A percentile compares a stretch with the other conserved stretches of the same genome.
Conservation (phyloP, 1,140 invertebrate species). For the Drosophila orosa region DNA sequence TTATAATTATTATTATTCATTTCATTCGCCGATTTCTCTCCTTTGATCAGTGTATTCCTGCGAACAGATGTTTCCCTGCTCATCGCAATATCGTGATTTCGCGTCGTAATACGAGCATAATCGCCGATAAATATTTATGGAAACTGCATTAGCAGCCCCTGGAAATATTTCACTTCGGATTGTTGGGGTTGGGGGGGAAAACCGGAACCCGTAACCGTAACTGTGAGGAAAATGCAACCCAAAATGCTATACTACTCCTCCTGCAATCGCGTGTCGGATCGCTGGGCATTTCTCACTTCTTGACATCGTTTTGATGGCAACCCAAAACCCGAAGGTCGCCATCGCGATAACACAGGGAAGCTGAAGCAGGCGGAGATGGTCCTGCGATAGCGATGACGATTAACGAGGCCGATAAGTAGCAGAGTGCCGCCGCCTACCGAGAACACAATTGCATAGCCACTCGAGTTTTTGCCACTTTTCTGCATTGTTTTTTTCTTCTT, state of each 20-base stretch:
- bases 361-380: constrained; percentile 17
- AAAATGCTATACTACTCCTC: constrained; percentile 8
- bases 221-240: constrained; percentile 5
- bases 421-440: constrained; percentile 5
- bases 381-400: constrained; percentile 61
- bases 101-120: constrained; percentile 34
- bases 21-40: no score
- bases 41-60: not conserved
- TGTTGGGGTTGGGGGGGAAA: not conserved
- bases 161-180: not conserved
- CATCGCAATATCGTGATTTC: constrained; percentile 26
- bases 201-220: constrained; percentile 5
- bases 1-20: not conserved
- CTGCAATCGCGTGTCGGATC: constrained; percentile 76
- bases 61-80: constrained; percentile 21
- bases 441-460: constrained; percentile 53
- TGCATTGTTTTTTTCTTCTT: not conserved
- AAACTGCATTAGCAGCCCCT: constrained; percentile 13
- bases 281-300: constrained; percentile 40
- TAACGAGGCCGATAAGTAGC: constrained; percentile 77
- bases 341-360: constrained; percentile 41
- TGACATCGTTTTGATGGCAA: constrained; percentile 74
- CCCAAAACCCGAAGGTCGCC: constrained; percentile 66
- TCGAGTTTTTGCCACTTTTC: constrained; percentile 70
- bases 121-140: constrained; percentile 38